Conservation (phyloP, 2,888 invertebrate genomes). For the Diarsia rubi region DNA sequence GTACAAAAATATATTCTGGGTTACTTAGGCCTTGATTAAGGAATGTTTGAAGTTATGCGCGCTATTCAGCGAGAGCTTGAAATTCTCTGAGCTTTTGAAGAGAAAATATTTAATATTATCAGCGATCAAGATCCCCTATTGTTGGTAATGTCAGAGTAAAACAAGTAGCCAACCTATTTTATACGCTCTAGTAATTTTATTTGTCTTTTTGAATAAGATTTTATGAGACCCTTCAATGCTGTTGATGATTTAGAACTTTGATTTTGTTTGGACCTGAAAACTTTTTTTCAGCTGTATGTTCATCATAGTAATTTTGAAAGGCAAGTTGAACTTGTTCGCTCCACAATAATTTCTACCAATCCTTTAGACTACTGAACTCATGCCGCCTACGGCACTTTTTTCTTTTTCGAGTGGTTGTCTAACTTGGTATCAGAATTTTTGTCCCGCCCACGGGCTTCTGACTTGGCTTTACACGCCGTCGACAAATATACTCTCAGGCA, state of each 20-base stretch:
- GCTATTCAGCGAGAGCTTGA: constrained; percentile 22
- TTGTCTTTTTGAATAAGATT: not conserved
- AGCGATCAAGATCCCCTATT: constrained; percentile 8
- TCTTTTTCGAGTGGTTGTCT: too few species aligned
- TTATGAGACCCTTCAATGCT: not conserved
- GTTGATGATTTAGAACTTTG: not conserved
- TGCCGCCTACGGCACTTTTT: too few species aligned
- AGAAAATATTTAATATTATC: constrained; percentile 29
- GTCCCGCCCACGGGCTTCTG: too few species aligned
- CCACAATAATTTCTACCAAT: not conserved
- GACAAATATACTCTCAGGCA: too few species aligned
- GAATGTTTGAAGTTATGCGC: constrained; percentile 35
- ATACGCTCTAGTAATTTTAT: not conserved
- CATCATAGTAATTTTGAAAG: not conserved
- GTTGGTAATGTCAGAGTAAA: constrained; percentile 2
- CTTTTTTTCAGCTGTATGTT: too few species aligned
- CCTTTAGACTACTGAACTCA: not conserved
- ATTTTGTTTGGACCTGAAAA: not conserved
- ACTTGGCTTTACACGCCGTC: too few species aligned
- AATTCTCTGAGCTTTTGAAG: constrained; percentile 30
- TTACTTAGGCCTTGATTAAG: constrained; percentile 27
- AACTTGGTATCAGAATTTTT: too few species aligned
- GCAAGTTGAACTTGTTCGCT: not conserved
- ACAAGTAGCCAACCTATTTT: constrained; percentile 15
- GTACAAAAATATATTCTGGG: constrained; percentile 33